Conservation (phyloP, 2,797 vertebrate species). For the Oreonectes daqikongensis region DNA sequence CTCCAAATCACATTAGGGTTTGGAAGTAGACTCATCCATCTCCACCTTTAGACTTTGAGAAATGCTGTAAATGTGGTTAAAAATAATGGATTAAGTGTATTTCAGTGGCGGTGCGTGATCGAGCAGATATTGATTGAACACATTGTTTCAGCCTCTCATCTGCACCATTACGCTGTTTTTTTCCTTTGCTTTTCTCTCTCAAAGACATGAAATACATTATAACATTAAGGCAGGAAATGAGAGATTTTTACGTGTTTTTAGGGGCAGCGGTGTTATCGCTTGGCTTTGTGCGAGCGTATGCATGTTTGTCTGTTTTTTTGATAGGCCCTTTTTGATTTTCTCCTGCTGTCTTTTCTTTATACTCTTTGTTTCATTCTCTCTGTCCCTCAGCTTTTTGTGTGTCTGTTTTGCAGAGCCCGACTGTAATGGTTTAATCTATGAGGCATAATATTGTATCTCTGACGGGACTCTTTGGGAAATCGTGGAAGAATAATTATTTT, state of each 20-base stretch:
- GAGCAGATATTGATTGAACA: slow-evolving; percentile 76
- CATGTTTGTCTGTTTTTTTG: slow-evolving; percentile 18
- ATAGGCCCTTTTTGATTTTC: not conserved
- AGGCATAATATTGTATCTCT: slow-evolving; percentile 71
- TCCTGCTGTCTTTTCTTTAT: not conserved
- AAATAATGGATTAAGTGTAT: slow-evolving; percentile 79
- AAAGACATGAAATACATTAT: slow-evolving; percentile 64
- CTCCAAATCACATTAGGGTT: slow-evolving; percentile 73
- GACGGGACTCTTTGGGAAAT: slow-evolving; percentile 69
- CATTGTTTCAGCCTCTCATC: slow-evolving; percentile 73
- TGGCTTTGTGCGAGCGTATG: slow-evolving; percentile 33
- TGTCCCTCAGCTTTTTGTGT: slow-evolving; percentile 27
- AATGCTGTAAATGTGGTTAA: slow-evolving; percentile 74
- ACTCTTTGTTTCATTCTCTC: not conserved
- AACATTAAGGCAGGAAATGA: slow-evolving; percentile 56
- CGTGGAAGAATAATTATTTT: slow-evolving; percentile 65
- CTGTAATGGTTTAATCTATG: slow-evolving; percentile 63
- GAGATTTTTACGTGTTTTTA: slow-evolving; percentile 61
- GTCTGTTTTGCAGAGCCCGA: slow-evolving; percentile 51
- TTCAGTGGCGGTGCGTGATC: slow-evolving; percentile 73
- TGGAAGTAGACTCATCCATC: slow-evolving; percentile 73
- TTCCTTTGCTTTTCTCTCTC: slow-evolving; percentile 57
- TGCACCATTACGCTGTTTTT: slow-evolving; percentile 58
- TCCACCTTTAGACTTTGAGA: slow-evolving; percentile 63
- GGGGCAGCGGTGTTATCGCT: slow-evolving; percentile 28